Base-by-base conservation (phyloP, 2,797 vertebrate species). In the Phalloptychus januarius region DNA sequence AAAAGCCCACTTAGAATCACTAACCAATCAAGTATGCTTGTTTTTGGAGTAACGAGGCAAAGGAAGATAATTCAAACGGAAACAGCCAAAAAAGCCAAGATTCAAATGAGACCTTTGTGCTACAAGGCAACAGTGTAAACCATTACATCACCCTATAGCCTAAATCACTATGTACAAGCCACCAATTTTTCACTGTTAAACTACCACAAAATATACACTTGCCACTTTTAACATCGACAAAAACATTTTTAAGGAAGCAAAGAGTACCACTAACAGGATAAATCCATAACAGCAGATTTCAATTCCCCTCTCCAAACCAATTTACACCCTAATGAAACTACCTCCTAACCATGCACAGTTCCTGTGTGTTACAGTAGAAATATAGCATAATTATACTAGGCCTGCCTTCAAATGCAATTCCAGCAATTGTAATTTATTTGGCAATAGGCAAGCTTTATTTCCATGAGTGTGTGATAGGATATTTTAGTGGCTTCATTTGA, bases 171-270 rank as follows among this genome's bases (percentile, higher is more conserved):
- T 67, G 36, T 40, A 67, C 18, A 67, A 25, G 31, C 33, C 48
- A 73, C 54, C 12, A n/a, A 36, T 73, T n/a, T 54, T 73, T 73
- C 33, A 40, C 12, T 73, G 48, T 70, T 54, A 73, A 73, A 25
- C 71, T 54, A 38, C 50, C 48, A 40, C 50, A 54, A 25, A 54
- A 25, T 73, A 25, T 54, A 73, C 25, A 54, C 36, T n/a, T 54
- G 48, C 33, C 71, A 54, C 48, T 73, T 45, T 70, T 70, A 70
- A 28, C 40, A 45, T 70, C 25, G 13, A 70, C 67, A 70, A 70
- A 44, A 44, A 8, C 0, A 2, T n/a, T 70, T 44, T 70, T 44
- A n/a, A 44, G 25, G 67, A 44, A 54, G 48, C 23, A 72, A 4
- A 2, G 31, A 38, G 33, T 16, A 15, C 13, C 6, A 54, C 71